Conservation (phyloP, 2,113 vertebrate genomes). For the Tympanuchus pallidicinctus region DNA sequence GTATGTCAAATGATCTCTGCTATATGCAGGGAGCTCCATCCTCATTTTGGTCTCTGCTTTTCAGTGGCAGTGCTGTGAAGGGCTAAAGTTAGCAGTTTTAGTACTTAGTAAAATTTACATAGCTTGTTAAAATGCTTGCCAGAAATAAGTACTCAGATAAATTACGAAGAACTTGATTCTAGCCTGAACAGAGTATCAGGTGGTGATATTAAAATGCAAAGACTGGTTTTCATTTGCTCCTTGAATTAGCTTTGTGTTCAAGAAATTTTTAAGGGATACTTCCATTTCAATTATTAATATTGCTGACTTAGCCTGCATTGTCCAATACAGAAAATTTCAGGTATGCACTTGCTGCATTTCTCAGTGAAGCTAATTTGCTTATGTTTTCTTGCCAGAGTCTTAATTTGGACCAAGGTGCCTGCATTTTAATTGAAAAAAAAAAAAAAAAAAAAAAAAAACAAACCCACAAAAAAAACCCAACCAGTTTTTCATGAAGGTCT, state of each 20-base stretch:
- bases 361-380: conserved; percentile 45
- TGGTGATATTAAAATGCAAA: conserved; percentile 22
- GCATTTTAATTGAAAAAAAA: conserved; percentile 8
- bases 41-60: not conserved
- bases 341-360: not conserved
- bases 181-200: not conserved
- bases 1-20: not conserved
- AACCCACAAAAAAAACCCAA: not conserved
- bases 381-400: conserved; percentile 13
- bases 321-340: not conserved
- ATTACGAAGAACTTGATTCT: conserved; percentile 11
- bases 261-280: conserved; percentile 32
- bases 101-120: not conserved
- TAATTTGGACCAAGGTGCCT: conserved; percentile 39
- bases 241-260: conserved; percentile 10
- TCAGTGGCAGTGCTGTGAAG: not conserved
- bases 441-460: not conserved
- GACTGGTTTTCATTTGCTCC: conserved; percentile 21
- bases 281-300: conserved; percentile 14
- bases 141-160: not conserved
- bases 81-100: not conserved
- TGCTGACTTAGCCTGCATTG: not conserved
- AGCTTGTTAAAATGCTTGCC: conserved; percentile 29
- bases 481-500: not conserved
- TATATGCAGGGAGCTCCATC: not conserved